Percentiles rank a stretch among this genome's conserved stretches.
phyloP scores from a whole-genome alignment of 2,888 invertebrate species.

The Oxycera nigricornis region DNA sequence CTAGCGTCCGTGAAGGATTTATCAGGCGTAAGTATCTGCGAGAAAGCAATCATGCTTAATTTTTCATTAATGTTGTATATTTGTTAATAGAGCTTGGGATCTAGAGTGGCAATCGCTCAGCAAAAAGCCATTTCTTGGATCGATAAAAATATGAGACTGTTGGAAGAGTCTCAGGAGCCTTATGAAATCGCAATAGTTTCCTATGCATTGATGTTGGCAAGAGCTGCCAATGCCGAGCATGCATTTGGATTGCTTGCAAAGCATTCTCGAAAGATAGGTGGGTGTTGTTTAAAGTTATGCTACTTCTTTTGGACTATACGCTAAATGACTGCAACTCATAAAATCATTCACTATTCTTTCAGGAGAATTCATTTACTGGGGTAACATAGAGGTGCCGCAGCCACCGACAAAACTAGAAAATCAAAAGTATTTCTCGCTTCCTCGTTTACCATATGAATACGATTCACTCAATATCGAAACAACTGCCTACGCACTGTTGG shows the following conservation, averaged over 20 bases:
- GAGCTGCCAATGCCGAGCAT: conserved; percentile 84
- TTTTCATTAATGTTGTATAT: background rate
- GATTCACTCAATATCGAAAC: conserved; percentile 93
- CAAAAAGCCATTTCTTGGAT: conserved; percentile 80
- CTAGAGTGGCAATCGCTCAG: conserved; percentile 78
- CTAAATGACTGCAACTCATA: too few relatives aligned
- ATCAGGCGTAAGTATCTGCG: conserved; percentile 64
- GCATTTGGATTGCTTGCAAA: conserved; percentile 77
- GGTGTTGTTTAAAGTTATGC: too few relatives aligned
- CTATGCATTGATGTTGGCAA: conserved; percentile 82
- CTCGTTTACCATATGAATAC: conserved; percentile 84
- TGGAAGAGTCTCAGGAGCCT: conserved; percentile 75
- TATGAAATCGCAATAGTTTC: conserved; percentile 89
- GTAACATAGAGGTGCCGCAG: conserved; percentile 76
- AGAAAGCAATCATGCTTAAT: too few relatives aligned
- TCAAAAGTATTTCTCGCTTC: conserved; percentile 88
- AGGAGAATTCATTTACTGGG: conserved; percentile 88
- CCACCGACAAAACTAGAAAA: conserved; percentile 88
- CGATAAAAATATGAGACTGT: conserved; percentile 79
- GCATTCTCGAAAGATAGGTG: conserved; percentile 73
- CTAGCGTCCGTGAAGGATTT: conserved; percentile 84
- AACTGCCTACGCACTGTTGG: conserved; percentile 89
- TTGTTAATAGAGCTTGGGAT: conserved; percentile 69
- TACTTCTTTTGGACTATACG: too few relatives aligned
- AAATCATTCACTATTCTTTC: conserved; percentile 41